Evolutionary conservation across 2,888 invertebrate species (phyloP).

Genomic region (Boloria selene): DNA sequence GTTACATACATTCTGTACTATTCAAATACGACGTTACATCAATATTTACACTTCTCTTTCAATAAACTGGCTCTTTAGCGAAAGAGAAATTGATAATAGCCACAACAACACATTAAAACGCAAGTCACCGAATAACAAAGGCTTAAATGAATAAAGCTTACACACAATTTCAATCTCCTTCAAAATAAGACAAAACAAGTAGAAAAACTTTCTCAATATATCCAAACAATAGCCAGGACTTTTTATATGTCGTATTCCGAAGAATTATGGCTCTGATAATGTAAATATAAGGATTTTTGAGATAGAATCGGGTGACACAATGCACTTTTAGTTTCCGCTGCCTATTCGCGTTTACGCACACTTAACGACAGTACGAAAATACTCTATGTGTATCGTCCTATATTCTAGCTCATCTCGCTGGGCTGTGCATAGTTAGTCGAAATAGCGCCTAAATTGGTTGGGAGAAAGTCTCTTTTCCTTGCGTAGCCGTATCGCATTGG

Average conservation of each 20-base stretch:
- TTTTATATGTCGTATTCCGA: conserved; percentile 19
- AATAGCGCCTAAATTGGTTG: conserved; percentile 63
- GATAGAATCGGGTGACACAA: conserved; percentile 51
- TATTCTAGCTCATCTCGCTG: conserved; percentile 73
- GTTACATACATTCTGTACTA: conserved; percentile 54
- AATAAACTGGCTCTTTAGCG: conserved; percentile 48
- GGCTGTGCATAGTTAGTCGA: conserved; percentile 54
- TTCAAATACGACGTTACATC: conserved; percentile 59
- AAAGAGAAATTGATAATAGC: conserved; percentile 33
- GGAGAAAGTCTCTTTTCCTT: conserved; percentile 75
- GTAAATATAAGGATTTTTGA: conserved; percentile 12
- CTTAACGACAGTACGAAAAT: conserved; percentile 72
- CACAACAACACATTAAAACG: conserved; percentile 28
- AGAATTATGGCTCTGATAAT: background rate
- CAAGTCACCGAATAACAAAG: conserved; percentile 59
- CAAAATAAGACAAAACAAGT: conserved; percentile 62
- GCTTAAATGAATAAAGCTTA: conserved; percentile 52
- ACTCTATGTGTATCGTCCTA: conserved; percentile 69
- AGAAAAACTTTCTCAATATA: conserved; percentile 74
- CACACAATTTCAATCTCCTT: conserved; percentile 59
- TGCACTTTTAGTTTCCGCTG: conserved; percentile 68
- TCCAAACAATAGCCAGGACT: conserved; percentile 60
- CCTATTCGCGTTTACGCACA: conserved; percentile 63
- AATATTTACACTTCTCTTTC: conserved; percentile 66
- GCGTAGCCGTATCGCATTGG: conserved; percentile 65